phyloP scores from a whole-genome alignment of 2,888 invertebrate genomes.

The Temnothorax rugatulus region DNA sequence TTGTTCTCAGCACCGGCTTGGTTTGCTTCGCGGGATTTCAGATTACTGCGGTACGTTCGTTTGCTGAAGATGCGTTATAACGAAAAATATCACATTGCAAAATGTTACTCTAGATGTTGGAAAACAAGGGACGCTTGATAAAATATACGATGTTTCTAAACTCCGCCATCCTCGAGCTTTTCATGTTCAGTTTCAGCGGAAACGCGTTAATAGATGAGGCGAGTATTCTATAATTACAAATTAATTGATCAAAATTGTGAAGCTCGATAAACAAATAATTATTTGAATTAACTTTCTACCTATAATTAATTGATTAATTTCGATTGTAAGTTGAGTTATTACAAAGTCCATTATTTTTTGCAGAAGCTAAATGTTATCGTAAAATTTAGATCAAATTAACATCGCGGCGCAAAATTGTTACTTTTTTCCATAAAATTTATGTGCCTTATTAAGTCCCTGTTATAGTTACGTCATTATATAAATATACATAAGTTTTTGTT shows the following conservation, averaged over 20 bases:
- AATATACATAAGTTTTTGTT: not conserved
- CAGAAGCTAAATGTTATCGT: not conserved
- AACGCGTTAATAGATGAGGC: conserved; percentile 79
- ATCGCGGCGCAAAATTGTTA: not conserved
- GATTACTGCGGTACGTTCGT: conserved; percentile 77
- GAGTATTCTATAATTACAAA: conserved; percentile 13
- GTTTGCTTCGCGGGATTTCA: conserved; percentile 83
- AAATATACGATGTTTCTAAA: conserved; percentile 78
- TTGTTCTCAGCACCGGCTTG: conserved; percentile 80
- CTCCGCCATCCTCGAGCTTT: conserved; percentile 80
- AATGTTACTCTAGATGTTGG: conserved; percentile 73
- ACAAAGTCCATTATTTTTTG: not conserved
- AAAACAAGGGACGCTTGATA: conserved; percentile 75
- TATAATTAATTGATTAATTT: conserved; percentile 2
- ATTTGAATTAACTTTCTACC: not conserved
- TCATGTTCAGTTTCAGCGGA: conserved; percentile 82
- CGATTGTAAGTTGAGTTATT: not conserved
- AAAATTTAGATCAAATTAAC: conserved; percentile 2
- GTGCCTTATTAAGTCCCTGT: not conserved
- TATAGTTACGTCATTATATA: not conserved
- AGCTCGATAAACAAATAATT: not conserved
- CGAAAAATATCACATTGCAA: not conserved
- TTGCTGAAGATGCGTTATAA: conserved; percentile 13
- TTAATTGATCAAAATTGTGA: not conserved
- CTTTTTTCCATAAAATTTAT: not conserved